A percentile compares a stretch with the other conserved stretches of the same genome.
phyloP scores from a whole-genome alignment of 2,113 vertebrate species.

The Crotalus horridus region DNA sequence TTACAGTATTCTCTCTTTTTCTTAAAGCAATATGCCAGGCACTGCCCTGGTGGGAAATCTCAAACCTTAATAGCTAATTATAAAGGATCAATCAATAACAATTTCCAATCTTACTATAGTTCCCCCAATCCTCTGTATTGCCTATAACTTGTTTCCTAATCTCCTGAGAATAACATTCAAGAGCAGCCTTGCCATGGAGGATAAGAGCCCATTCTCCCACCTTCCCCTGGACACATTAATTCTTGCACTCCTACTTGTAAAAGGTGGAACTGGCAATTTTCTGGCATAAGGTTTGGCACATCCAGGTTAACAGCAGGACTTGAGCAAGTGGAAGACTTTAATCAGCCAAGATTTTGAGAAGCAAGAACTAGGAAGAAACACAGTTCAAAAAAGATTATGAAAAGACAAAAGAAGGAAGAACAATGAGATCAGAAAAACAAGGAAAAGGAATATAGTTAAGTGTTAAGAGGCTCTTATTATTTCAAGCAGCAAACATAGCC shows the following conservation, averaged over 20 bases:
- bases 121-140: neutral
- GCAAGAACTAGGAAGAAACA: conserved; percentile 4
- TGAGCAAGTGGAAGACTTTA: conserved; percentile 27
- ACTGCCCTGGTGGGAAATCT: neutral
- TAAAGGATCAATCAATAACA: neutral
- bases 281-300: neutral
- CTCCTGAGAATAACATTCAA: neutral
- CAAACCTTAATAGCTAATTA: neutral
- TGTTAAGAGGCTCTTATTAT: neutral
- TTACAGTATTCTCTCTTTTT: neutral
- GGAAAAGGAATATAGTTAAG: neutral
- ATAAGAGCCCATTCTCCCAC: neutral
- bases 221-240: neutral
- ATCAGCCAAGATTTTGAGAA: conserved; percentile 8
- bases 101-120: neutral
- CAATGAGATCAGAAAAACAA: neutral
- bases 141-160: neutral
- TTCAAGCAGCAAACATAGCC: neutral
- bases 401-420: conserved; percentile 2
- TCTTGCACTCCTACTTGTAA: neutral
- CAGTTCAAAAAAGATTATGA: neutral
- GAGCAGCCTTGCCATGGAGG: neutral
- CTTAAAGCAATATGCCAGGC: neutral
- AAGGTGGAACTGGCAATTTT: neutral
- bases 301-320: conserved; percentile 17